Base-by-base conservation (phyloP, 2,797 vertebrate species). In the Danio kyathit region DNA sequence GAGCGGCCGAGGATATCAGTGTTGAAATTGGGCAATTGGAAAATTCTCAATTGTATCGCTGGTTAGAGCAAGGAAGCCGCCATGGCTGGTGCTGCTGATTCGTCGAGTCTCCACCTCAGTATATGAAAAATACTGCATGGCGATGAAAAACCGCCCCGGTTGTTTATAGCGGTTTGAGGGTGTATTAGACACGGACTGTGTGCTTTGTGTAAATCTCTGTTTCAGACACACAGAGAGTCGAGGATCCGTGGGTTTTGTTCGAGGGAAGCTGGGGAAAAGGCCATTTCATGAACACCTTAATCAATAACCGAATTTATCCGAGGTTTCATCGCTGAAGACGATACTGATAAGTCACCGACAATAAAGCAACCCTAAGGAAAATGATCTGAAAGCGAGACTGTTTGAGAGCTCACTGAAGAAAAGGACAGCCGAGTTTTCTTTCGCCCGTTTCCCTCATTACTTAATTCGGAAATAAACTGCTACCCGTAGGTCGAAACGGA, bases 41-140 rank as follows among this genome's bases (percentile, higher is more conserved):
- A 86, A 90, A 88, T 89, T 91, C 91, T 93, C 90, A 89, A 88
- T 92, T 90, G 90, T 90, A 91, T 90, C 80, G 85, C 90, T 88
- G 90, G 90, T 92, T 90, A 88, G 87, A 91, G 92, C 89, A 91
- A 92, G 91, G 94, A 92, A 95, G 93, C 94, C 95, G 94, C 95
- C 95, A 96, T 96, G 95, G 94, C 94, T 89, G 81, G 78, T 76
- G 75, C 85, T 85, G 90, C 89, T 88, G 93, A 92, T 92, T 94
- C 93, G 86, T 74, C 89, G 91, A 92, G 92, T 90, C 92, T 94
- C 91, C 92, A 92, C 90, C 92, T 95, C 92, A 91, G 92, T 91
- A 92, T 92, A 93, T 94, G 91, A 95, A 91, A 52, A 48, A 87
- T 88, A 69, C 89, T 88, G 86, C 85, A 89, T 87, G 90, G 88